Evolutionary conservation across 2,888 invertebrate species (phyloP).

Genomic region (Sarcophaga caerulescens): DNA sequence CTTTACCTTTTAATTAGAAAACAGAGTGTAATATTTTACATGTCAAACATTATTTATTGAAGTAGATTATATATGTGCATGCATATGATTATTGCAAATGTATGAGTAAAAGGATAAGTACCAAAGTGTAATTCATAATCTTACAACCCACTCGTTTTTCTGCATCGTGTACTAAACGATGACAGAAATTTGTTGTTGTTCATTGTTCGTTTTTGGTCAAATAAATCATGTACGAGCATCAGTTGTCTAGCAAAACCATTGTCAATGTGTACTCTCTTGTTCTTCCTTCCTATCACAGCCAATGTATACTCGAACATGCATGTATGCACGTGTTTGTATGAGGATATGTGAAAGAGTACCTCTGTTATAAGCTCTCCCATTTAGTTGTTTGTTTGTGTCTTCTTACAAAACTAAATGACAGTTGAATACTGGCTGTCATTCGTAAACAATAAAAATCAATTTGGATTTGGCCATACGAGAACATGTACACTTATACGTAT

Average conservation of each 20-base stretch:
- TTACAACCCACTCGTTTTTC: neutral
- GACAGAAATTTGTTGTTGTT: neutral
- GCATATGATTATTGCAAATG: neutral
- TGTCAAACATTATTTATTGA: neutral
- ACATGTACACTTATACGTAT: neutral
- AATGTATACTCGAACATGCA: no score
- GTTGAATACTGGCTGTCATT: neutral
- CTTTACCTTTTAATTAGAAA: no score
- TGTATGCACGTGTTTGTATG: no score
- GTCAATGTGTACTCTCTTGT: neutral
- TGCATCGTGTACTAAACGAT: neutral
- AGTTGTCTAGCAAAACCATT: constrained; percentile 24
- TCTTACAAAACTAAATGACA: constrained; percentile 9
- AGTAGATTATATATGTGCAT: neutral
- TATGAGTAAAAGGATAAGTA: neutral
- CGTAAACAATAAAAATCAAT: constrained; percentile 11
- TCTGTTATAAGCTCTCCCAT: neutral
- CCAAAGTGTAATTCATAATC: neutral
- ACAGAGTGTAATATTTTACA: neutral
- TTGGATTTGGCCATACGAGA: neutral
- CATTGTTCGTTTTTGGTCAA: constrained; percentile 9
- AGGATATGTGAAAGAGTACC: no score
- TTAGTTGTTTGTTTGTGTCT: constrained; percentile 18
- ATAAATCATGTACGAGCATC: constrained; percentile 49
- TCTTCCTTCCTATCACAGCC: no score